Percentiles rank a stretch among this genome's conserved stretches.
phyloP scores from a whole-genome alignment of 2,113 vertebrate species.

The Sceloporus undulatus region DNA sequence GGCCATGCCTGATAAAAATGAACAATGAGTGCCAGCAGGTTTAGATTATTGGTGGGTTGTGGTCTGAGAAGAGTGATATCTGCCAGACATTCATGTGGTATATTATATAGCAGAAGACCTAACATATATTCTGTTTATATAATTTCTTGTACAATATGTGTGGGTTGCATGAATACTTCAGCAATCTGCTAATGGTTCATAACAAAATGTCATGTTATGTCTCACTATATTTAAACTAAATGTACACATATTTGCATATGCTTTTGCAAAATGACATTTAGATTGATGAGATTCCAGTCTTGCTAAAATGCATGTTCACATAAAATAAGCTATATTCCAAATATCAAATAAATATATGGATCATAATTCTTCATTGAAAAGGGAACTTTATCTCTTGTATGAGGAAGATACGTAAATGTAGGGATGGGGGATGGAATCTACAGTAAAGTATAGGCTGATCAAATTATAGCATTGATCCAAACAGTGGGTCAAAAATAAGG shows the following conservation, averaged over 20 bases:
- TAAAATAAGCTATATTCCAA: background rate
- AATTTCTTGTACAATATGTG: slow-evolving; percentile 43
- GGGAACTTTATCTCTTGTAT: background rate
- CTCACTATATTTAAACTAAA: slow-evolving; percentile 50
- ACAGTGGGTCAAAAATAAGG: background rate
- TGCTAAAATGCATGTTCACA: background rate
- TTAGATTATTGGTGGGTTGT: background rate
- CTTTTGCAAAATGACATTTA: background rate
- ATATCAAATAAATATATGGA: background rate
- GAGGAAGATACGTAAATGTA: no score
- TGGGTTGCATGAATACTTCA: slow-evolving; percentile 17
- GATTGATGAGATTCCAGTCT: background rate
- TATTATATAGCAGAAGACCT: slow-evolving; percentile 35
- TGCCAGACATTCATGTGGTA: slow-evolving; percentile 21
- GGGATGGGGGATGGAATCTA: background rate
- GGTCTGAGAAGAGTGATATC: background rate
- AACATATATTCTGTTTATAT: slow-evolving; percentile 46
- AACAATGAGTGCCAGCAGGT: background rate
- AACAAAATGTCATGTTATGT: slow-evolving; percentile 37
- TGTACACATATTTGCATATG: slow-evolving; percentile 19
- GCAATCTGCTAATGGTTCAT: slow-evolving; percentile 17
- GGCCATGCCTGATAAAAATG: background rate
- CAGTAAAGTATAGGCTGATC: background rate
- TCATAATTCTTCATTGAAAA: slow-evolving; percentile 7
- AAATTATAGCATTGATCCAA: background rate